phyloP scores from a whole-genome alignment of 2,888 invertebrate genomes.

The Tiliacea citrago region DNA sequence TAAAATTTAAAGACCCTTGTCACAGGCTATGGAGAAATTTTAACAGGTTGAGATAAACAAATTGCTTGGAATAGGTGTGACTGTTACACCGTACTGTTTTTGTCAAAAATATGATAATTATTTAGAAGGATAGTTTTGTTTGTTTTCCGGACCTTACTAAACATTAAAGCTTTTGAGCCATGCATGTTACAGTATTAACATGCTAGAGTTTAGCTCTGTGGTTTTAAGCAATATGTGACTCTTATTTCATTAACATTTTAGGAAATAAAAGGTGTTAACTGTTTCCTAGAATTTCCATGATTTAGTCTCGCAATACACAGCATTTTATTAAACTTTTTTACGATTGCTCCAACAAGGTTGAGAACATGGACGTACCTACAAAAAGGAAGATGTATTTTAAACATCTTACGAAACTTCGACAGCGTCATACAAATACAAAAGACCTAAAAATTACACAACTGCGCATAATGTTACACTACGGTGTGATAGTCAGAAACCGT shows the following conservation, averaged over 20 bases:
- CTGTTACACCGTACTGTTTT: constrained; percentile 50
- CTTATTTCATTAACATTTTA: neutral
- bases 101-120: neutral
- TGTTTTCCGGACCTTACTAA: neutral
- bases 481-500: constrained; percentile 48
- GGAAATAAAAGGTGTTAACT: neutral
- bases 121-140: no score
- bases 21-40: constrained; percentile 61
- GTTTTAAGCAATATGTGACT: neutral
- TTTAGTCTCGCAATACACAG: neutral
- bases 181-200: no score
- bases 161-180: neutral
- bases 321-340: neutral
- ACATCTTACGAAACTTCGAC: neutral
- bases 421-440: neutral
- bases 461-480: constrained; percentile 4
- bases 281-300: no score
- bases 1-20: constrained; percentile 71
- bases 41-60: constrained; percentile 71
- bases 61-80: constrained; percentile 59
- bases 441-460: neutral
- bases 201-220: neutral
- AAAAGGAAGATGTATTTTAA: neutral
- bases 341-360: neutral
- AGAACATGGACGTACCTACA: neutral